These are phyloP conservation scores for Cinclus mexicanus DNA, from an alignment of 2,113 vertebrate species.

Conservation along the genomic window DNA sequence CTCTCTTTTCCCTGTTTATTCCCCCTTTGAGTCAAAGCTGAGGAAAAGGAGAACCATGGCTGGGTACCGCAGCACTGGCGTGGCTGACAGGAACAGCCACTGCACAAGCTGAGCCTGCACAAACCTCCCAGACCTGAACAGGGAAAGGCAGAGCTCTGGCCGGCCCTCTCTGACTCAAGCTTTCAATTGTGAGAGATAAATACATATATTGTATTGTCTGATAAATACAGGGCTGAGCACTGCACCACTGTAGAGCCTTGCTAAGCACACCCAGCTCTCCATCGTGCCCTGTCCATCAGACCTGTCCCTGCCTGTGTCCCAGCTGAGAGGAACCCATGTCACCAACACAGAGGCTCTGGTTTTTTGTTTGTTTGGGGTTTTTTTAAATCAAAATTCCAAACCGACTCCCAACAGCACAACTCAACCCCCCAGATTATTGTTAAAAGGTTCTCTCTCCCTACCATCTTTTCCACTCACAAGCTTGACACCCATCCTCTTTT, in stretches of 20 bases:
- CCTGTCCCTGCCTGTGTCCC: rapidly evolving
- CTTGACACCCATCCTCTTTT: neutral
- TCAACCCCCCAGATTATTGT: neutral
- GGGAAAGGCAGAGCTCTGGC: neutral
- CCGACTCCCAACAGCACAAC: neutral
- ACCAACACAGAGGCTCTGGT: rapidly evolving
- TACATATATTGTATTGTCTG: neutral
- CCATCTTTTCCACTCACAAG: neutral
- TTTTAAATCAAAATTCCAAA: neutral
- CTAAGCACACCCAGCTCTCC: neutral
- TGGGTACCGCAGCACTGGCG: rapidly evolving
- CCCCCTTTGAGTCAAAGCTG: neutral
- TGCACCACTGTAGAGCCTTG: neutral
- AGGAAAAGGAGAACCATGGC: neutral
- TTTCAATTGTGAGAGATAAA: neutral
- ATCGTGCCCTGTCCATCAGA: neutral
- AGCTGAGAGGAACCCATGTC: neutral
- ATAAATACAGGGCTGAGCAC: neutral
- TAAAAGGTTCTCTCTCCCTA: neutral
- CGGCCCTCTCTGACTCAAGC: neutral
- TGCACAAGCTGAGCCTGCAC: neutral
- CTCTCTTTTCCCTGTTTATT: neutral
- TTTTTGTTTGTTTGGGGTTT: neutral
- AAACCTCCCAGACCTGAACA: neutral
- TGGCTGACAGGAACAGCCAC: neutral